A percentile compares a stretch with the other conserved stretches of the same genome.
phyloP scores from a whole-genome alignment of 2,888 invertebrate genomes.

The Cataglyphis livida region DNA sequence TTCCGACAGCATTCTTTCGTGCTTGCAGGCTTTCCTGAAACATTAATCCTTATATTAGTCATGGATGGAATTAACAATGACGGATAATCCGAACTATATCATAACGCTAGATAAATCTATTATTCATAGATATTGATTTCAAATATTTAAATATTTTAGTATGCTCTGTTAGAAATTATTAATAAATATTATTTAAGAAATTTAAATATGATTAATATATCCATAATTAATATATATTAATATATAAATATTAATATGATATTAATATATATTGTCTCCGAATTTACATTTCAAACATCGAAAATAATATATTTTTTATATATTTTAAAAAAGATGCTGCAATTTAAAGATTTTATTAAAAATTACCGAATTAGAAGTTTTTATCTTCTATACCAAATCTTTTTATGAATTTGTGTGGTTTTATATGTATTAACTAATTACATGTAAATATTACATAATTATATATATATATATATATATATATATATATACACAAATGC shows the following conservation, averaged over 20 bases:
- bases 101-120: not conserved
- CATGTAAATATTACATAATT: too few species aligned
- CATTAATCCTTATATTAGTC: conserved; percentile 37
- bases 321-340: not conserved
- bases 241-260: not conserved
- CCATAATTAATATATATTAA: not conserved
- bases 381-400: not conserved
- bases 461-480: too few species aligned
- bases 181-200: conserved; percentile 9
- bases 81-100: not conserved
- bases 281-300: not conserved
- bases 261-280: not conserved
- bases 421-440: not conserved
- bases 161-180: not conserved
- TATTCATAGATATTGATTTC: not conserved
- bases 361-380: not conserved
- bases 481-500: not conserved
- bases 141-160: not conserved
- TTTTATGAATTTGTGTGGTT: not conserved
- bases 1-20: conserved; percentile 45
- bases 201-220: not conserved
- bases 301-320: not conserved
- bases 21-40: conserved; percentile 43
- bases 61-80: not conserved
- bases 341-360: not conserved